Evolutionary conservation across 2,888 invertebrate species (phyloP), one percentile per base, ranked within the genome.

Genomic region (Rambutsinella grinnellia): DNA sequence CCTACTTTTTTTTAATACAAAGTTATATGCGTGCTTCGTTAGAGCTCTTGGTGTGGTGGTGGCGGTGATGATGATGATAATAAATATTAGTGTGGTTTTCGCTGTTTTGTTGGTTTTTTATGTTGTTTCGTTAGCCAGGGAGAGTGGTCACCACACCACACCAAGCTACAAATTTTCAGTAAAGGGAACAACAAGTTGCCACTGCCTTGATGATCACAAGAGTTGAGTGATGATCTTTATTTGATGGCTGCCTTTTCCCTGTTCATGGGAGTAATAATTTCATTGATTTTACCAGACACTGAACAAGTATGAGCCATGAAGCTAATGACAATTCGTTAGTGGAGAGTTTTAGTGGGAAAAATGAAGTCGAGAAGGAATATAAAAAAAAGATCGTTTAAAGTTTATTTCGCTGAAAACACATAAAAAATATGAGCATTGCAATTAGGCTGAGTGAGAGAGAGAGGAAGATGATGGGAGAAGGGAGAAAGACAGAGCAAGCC

Each of bases 41-140:
- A 54, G 54, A 3, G 17, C 36, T 49, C 21, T 57, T 49, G 49
- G 54, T 36, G 53, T 61, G 62, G 61, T 71, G 71, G 63, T 51
- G 58, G 47, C 46, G 56, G 65, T 74, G 67, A 54, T 68, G 75
- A 76, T 63, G 68, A 76, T 61, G 68, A 68, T 76, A 76, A 76
- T 76, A 76, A 76, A 76, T 76, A 76, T 76, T 69, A 76, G 75
- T 76, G 75, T 76, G 75, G 75, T 76, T 76, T 36, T 62, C 56
- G 68, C 68, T 76, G 75, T 69, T 76, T 58, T 69, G 75, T 67
- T 75, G 68, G 68, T 69, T 76, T 75, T 76, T 68, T 76, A 63
- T 68, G 58, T 61, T 53, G 44, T 69, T 67, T 74, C 63, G 51
- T 76, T 76, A 62, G 68, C 44, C 58, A n/a, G n/a, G n/a, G n/a